Percentiles rank a stretch among this genome's conserved stretches.
Conservation (phyloP, 2,797 vertebrate species). For the Squalus acanthias region DNA sequence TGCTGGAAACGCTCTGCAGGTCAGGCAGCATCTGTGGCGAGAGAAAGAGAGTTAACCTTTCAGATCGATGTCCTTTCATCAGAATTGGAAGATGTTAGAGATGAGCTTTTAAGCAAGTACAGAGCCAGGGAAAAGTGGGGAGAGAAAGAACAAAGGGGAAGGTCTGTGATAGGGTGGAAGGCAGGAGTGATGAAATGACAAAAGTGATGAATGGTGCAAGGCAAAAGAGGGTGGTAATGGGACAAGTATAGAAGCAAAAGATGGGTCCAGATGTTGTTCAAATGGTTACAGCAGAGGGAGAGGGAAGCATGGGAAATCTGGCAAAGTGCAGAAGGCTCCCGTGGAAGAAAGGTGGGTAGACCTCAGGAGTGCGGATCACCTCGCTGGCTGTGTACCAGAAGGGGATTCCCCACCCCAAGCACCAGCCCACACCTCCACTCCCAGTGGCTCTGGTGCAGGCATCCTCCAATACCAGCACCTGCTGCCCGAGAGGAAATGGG, state of each 20-base stretch:
- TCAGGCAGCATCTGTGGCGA: not conserved
- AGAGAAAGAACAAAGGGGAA: not conserved
- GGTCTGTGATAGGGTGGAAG: not conserved
- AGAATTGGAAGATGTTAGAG: not conserved
- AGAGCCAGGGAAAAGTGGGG: not conserved
- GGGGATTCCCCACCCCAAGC: not conserved
- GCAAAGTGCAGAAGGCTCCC: not conserved
- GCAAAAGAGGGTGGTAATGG: not conserved
- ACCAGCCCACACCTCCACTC: not conserved
- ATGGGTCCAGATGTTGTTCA: not conserved
- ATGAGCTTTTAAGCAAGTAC: no score
- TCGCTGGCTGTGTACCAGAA: not conserved
- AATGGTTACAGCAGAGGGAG: not conserved
- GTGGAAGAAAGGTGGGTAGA: not conserved
- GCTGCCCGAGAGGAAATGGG: not conserved
- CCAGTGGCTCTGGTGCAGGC: not conserved
- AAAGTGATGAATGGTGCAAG: not conserved
- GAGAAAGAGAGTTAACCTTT: not conserved
- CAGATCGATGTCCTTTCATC: not conserved
- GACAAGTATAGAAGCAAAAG: not conserved
- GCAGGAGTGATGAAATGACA: not conserved
- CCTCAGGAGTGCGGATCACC: no score
- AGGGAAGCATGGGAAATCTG: not conserved
- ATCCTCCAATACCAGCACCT: not conserved
- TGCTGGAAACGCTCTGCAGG: not conserved